Conservation (phyloP, 2,797 vertebrate species). For the Melanotaenia nigrans region DNA sequence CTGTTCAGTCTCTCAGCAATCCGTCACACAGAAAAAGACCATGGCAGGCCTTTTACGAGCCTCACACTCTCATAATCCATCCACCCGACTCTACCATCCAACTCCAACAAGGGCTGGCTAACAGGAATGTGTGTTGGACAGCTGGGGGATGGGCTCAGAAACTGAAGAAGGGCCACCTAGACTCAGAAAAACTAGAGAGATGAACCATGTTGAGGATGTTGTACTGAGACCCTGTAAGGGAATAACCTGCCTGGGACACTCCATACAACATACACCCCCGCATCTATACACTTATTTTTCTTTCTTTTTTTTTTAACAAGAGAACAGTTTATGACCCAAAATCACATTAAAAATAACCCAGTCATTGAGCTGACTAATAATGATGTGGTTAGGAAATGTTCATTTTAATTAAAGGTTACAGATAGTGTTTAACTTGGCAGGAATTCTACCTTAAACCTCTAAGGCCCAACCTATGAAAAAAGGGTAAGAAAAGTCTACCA, state of each 20-base stretch:
- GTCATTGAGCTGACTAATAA: too few species aligned
- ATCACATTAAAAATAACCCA: too few species aligned
- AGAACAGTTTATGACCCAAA: too few species aligned
- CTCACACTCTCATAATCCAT: constrained; percentile 85
- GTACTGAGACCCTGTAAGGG: not conserved
- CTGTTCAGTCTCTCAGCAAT: constrained; percentile 85
- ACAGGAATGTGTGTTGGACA: constrained; percentile 57
- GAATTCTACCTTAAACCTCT: too few species aligned
- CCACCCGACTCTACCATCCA: constrained; percentile 76
- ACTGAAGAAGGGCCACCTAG: constrained; percentile 78
- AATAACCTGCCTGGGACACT: not conserved
- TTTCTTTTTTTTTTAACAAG: too few species aligned
- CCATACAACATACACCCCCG: not conserved
- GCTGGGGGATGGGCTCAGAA: constrained; percentile 71
- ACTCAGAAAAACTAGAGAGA: constrained; percentile 72
- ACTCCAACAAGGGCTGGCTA: constrained; percentile 79
- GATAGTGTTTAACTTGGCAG: too few species aligned
- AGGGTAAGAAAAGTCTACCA: too few species aligned
- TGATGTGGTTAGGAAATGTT: too few species aligned
- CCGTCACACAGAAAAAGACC: constrained; percentile 88
- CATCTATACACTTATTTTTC: not conserved
- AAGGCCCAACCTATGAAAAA: too few species aligned
- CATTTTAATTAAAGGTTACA: too few species aligned
- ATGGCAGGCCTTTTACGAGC: constrained; percentile 87
- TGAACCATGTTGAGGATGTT: constrained; percentile 61